Conservation (phyloP, 2,113 vertebrate species). For the Microtus ochrogaster region DNA sequence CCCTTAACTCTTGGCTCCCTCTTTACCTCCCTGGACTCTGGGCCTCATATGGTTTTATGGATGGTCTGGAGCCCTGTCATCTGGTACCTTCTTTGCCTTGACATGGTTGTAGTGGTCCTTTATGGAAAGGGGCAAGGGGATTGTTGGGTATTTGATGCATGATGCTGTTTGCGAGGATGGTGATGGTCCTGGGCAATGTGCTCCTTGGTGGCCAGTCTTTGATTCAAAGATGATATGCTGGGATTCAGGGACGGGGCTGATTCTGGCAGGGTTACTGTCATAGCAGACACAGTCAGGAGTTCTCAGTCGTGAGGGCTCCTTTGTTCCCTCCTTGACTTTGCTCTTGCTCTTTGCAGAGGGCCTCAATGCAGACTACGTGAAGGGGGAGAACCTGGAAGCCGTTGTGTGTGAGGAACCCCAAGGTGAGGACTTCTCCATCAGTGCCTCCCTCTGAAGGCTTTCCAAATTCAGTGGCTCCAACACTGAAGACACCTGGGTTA, state of each 20-base stretch:
- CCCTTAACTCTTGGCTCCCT: neutral
- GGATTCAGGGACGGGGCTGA: neutral
- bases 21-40: neutral
- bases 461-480: neutral
- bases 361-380: conserved; percentile 92
- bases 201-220: neutral
- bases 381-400: conserved; percentile 93
- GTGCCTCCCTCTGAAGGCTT: neutral
- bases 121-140: no score
- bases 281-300: neutral
- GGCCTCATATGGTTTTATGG: neutral
- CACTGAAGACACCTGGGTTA: neutral
- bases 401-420: conserved; percentile 95
- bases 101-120: neutral
- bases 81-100: neutral
- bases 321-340: neutral
- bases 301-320: neutral
- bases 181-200: neutral
- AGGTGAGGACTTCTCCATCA: conserved; percentile 87
- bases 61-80: neutral
- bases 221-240: neutral
- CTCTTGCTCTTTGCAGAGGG: conserved; percentile 89
- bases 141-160: neutral
- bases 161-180: neutral
- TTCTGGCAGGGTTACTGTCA: neutral